Evolutionary conservation across 2,888 invertebrate species (phyloP), one percentile per base, ranked within the genome.

Genomic region (Loripinus fragilis): DNA sequence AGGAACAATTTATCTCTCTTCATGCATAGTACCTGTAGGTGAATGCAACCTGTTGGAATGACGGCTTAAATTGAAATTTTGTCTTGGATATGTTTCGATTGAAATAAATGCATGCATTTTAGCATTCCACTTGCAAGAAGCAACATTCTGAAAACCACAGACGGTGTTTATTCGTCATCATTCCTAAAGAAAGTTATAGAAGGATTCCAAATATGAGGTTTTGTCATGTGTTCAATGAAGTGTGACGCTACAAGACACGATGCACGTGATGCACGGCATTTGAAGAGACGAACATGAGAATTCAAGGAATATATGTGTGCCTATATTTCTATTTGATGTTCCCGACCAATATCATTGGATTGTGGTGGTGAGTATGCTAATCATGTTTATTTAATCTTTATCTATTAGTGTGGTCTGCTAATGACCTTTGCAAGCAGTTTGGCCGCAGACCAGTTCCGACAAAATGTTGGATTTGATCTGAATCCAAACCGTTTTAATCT

Each of bases 321-420:
- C 95, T 96, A 94, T 96, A 96, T 95, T 95, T 97, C 94, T 95
- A 97, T 95, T 95, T 97, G 94, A 96, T 97, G 95, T 96, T 96
- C 95, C 97, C 97, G 95, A 96, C 97, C 95, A 96, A 96, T 94
- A 92, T 92, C 48, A 91, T 92, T 71, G 96, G 96, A 94, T 96
- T 96, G 94, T 96, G 97, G 95, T 97, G 97, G 97, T 97, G 95
- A 96, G 97, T 96, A 93, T 75, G 33, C 30, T n/a, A 8, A 38
- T 12, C 38, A 38, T 38, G 38, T 38, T 38, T 38, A 38, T 8
- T 38, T 12, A n/a, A n/a, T n/a, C n/a, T n/a, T n/a, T n/a, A n/a
- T n/a, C n/a, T n/a, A n/a, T n/a, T n/a, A n/a, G n/a, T n/a, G n/a
- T n/a, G n/a, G n/a, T n/a, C n/a, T n/a, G n/a, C n/a, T n/a, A n/a